These are phyloP conservation scores for Natrix natrix DNA, from an alignment of 2,797 vertebrate species.

Conservation along the genomic window DNA sequence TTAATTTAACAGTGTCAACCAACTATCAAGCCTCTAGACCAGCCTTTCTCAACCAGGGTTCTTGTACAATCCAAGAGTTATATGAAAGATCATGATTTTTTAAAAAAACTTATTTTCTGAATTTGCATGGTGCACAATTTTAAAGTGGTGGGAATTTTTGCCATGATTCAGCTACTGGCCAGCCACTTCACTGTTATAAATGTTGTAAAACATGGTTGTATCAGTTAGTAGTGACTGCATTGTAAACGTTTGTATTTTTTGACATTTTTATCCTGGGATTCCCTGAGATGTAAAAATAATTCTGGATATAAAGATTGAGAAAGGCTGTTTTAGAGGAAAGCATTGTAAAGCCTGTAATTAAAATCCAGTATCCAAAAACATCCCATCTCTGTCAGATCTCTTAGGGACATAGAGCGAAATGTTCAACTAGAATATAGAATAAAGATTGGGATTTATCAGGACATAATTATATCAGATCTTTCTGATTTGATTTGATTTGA, in stretches of 20 bases:
- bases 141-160: neutral
- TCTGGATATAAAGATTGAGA: neutral
- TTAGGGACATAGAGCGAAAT: neutral
- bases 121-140: neutral
- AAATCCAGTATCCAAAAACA: neutral
- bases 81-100: neutral
- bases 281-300: neutral
- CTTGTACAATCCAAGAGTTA: neutral
- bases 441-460: neutral
- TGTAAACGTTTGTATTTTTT: neutral
- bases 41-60: neutral
- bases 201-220: neutral
- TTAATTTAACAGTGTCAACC: neutral
- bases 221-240: neutral
- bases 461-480: conserved; percentile 1
- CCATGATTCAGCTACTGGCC: neutral
- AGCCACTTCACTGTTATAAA: neutral
- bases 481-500: conserved; percentile 27
- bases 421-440: neutral
- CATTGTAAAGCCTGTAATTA: neutral
- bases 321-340: neutral
- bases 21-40: neutral
- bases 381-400: neutral
- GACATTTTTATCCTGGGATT: neutral
- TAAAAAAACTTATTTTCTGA: neutral